These are phyloP conservation scores for Planiliza haematocheilus DNA, from an alignment of 2,113 vertebrate genomes.

Conservation along the genomic window DNA sequence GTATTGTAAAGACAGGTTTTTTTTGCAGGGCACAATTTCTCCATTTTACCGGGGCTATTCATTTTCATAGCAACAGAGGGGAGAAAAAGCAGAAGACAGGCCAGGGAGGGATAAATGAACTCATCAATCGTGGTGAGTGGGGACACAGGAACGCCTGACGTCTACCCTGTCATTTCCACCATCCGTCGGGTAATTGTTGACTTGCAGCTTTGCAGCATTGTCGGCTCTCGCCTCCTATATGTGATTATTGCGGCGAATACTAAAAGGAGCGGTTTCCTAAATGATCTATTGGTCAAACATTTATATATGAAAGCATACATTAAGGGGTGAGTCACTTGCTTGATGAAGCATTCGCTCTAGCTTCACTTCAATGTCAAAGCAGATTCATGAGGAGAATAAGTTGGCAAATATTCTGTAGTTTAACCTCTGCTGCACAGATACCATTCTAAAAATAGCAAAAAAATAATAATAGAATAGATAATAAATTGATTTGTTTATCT, in stretches of 20 bases:
- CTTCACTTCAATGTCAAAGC: constrained; percentile 20
- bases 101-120: constrained; percentile 85
- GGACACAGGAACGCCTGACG: constrained; percentile 46
- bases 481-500: constrained; percentile 21
- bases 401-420: background rate
- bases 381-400: constrained; percentile 14
- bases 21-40: constrained; percentile 79
- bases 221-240: constrained; percentile 28
- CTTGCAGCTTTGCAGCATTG: constrained; percentile 35
- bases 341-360: constrained; percentile 13
- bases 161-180: constrained; percentile 67
- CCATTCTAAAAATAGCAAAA: constrained; percentile 20
- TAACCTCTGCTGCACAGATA: constrained; percentile 15
- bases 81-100: constrained; percentile 81
- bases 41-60: constrained; percentile 82
- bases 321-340: constrained; percentile 31
- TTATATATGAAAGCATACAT: constrained; percentile 51
- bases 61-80: constrained; percentile 84
- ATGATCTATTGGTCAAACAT: constrained; percentile 56
- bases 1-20: constrained; percentile 72
- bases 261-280: constrained; percentile 36
- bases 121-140: constrained; percentile 82
- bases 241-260: constrained; percentile 46
- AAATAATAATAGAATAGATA: background rate
- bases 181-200: constrained; percentile 67